These are phyloP conservation scores for Leptothorax acervorum DNA, from an alignment of 2,888 invertebrate genomes.

Conservation along the genomic window DNA sequence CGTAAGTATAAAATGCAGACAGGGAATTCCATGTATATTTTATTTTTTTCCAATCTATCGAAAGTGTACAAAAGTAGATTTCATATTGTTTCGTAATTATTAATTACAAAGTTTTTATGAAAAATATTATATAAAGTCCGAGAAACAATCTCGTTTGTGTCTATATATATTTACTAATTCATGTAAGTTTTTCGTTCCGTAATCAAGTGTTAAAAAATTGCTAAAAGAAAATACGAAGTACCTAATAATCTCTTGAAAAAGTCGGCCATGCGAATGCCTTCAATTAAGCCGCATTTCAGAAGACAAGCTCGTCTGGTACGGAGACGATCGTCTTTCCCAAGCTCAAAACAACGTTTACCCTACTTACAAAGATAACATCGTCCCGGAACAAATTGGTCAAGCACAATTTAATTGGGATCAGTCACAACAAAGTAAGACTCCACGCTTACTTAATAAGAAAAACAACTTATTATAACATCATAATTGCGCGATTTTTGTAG, in stretches of 20 bases:
- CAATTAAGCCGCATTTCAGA: conserved; percentile 4
- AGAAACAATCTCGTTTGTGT: not conserved
- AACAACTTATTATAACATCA: not conserved
- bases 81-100: too few species aligned
- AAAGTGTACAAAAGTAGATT: not conserved
- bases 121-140: not conserved
- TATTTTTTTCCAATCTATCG: not conserved
- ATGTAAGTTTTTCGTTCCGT: not conserved
- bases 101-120: too few species aligned
- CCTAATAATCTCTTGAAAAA: not conserved
- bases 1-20: conserved; percentile 6
- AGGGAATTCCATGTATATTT: not conserved
- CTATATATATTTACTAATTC: not conserved
- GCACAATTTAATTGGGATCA: conserved; percentile 30
- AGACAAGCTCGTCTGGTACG: conserved; percentile 12
- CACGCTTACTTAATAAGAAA: not conserved
- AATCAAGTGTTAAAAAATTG: not conserved
- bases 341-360: conserved; percentile 7
- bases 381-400: conserved; percentile 25
- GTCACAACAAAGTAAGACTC: conserved; percentile 20
- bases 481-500: not conserved
- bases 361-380: conserved; percentile 10
- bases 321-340: conserved; percentile 13
- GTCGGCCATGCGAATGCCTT: not conserved
- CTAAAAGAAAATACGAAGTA: not conserved